Conservation (phyloP, 35 echinoderm and acorn worm genomes). For the Chiridota heheva region DNA sequence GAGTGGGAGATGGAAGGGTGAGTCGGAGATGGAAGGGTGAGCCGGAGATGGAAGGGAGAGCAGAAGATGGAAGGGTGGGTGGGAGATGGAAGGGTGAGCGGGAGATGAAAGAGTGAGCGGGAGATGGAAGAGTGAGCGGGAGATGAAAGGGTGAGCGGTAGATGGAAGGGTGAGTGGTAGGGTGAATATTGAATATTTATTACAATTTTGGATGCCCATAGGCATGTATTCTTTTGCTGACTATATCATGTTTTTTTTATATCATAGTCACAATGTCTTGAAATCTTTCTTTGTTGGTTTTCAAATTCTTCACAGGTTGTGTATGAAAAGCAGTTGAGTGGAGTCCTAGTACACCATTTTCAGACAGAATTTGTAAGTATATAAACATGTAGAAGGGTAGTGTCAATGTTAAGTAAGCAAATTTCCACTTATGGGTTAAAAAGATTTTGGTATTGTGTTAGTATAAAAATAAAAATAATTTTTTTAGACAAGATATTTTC, state of each 20-base stretch:
- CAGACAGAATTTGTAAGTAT: conserved; percentile 79
- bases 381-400: not conserved
- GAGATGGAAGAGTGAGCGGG: too few relatives aligned
- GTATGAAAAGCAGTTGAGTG: conserved; percentile 70
- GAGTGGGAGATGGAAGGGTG: too few relatives aligned
- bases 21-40: too few relatives aligned
- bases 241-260: not conserved
- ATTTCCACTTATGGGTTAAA: not conserved
- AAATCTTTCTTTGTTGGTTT: not conserved
- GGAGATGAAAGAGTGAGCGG: too few relatives aligned
- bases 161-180: too few relatives aligned
- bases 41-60: too few relatives aligned
- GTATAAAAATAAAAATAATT: not conserved
- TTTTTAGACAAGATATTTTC: not conserved
- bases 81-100: too few relatives aligned
- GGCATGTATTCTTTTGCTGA: not conserved
- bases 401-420: not conserved
- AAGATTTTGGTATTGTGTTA: not conserved
- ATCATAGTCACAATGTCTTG: not conserved
- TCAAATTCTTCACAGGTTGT: conserved; percentile 52
- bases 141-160: too few relatives aligned
- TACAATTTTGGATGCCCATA: too few relatives aligned
- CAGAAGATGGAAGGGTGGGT: too few relatives aligned
- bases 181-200: too few relatives aligned
- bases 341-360: conserved; percentile 69